phyloP scores from a whole-genome alignment of 1,140 invertebrate species.

The Philotrypesis tridentata region DNA sequence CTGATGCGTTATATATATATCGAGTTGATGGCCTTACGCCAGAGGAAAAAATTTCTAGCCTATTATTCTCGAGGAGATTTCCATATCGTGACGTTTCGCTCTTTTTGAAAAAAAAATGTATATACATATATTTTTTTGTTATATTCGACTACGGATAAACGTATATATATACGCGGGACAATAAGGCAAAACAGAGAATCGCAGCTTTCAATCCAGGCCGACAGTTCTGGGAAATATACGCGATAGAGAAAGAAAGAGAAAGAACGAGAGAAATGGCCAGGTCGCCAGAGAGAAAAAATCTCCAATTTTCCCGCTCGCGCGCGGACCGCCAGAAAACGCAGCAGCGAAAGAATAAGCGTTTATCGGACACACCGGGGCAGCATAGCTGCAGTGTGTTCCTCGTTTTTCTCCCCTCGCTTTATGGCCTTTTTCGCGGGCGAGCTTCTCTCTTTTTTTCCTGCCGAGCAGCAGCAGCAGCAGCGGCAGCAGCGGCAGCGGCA shows the following conservation, averaged over 20 bases:
- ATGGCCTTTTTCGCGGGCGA: constrained; percentile 5
- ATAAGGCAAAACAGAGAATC: background rate
- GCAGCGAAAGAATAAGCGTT: constrained; percentile 18
- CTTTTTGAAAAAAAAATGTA: background rate
- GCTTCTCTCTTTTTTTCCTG: constrained; percentile 16
- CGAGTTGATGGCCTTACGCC: no score
- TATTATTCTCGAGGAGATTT: no score
- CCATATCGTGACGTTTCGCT: background rate
- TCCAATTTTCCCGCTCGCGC: background rate
- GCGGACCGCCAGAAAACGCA: background rate
- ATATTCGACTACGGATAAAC: background rate
- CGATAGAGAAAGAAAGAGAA: no score
- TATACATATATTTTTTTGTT: background rate
- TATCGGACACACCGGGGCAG: constrained; percentile 12
- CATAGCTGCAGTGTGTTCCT: background rate
- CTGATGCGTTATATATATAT: no score
- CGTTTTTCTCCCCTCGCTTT: constrained; percentile 21
- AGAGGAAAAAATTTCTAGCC: no score
- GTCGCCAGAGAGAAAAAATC: background rate
- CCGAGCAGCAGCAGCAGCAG: background rate
- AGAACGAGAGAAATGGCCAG: background rate
- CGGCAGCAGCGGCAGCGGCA: constrained; percentile 5
- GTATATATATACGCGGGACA: background rate
- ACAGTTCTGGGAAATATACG: background rate
- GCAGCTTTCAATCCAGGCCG: background rate